Evolutionary conservation across 2,888 invertebrate species (phyloP).

Genomic region (Electrophaes corylata): DNA sequence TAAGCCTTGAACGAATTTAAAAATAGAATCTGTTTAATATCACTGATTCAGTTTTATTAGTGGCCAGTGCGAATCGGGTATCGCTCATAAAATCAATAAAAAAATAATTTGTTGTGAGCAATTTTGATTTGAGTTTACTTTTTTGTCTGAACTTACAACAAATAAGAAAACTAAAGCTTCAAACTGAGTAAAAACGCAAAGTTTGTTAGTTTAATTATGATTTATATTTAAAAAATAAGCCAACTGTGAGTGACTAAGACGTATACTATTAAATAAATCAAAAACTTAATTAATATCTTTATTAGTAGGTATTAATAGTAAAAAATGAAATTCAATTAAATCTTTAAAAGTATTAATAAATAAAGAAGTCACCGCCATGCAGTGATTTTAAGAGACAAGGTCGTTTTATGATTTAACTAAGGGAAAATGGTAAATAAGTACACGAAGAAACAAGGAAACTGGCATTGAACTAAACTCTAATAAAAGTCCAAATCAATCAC

Average conservation of each 20-base stretch:
- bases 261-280: too few relatives aligned
- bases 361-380: not conserved
- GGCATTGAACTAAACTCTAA: conserved; percentile 11
- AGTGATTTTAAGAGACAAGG: not conserved
- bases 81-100: conserved; percentile 14
- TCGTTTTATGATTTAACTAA: not conserved
- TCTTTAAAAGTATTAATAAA: not conserved
- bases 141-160: too few relatives aligned
- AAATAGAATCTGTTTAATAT: conserved; percentile 46
- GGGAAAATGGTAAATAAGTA: not conserved
- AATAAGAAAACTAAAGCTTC: too few relatives aligned
- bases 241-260: too few relatives aligned
- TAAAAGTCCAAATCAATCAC: conserved; percentile 22
- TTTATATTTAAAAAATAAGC: too few relatives aligned
- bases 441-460: conserved; percentile 10
- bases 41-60: conserved; percentile 32
- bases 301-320: too few relatives aligned
- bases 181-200: too few relatives aligned
- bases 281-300: too few relatives aligned
- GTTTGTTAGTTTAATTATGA: too few relatives aligned
- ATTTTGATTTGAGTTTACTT: too few relatives aligned
- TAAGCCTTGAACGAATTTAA: conserved; percentile 46
- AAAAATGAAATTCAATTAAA: too few relatives aligned
- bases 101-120: not conserved
- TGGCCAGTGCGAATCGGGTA: conserved; percentile 28